Base-by-base conservation (phyloP, 2,797 vertebrate genomes). In the Tympanoctomys barrerae region DNA sequence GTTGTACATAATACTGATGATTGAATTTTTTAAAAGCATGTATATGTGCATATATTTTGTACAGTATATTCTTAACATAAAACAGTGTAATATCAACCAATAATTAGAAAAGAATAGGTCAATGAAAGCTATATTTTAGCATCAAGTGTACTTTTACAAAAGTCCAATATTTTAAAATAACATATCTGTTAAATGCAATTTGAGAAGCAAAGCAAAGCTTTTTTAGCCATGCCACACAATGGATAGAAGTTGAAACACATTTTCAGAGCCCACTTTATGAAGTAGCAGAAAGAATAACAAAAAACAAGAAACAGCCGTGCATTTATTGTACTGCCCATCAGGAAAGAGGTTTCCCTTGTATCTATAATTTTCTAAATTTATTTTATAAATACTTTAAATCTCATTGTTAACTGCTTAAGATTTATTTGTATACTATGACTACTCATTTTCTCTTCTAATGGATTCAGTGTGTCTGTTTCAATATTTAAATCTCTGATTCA, bases 21-120 rank as follows among this genome's bases (percentile, higher is more conserved):
- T 87, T 59, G 42, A 80, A n/a, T 77, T 49, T 21, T 95, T 73
- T 59, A 14, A 9, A 62, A 95, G 87, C 0, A 57, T 80, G 0
- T 77, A 61, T 96, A 24, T 89, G 12, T 52, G 75, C 82, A 82
- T 95, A 95, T 87, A 28, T 59, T 5, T 59, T 59, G 19, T 92
- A 92, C 70, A 77, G 79, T 96, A n/a, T 54, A 68, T 73, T 91
- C 18, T 79, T 92, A 97, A 95, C 54, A 92, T 54, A 93, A 97
- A 89, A 33, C 64, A 49, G 10, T 87, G 11, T 83, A 59, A 80
- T 85, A 19, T 87, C 19, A 97, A 91, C 42, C 88, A 94, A 93
- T 97, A 95, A 89, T 54, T 88, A n/a, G 46, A 36, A 97, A 95
- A 71, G 91, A 97, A 94, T 68, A 91, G 36, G 80, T 82, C 5